A percentile compares a stretch with the other conserved stretches of the same genome.
Evolutionary conservation across 2,888 invertebrate species (phyloP).

Genomic region (Mesochorus sp.): DNA sequence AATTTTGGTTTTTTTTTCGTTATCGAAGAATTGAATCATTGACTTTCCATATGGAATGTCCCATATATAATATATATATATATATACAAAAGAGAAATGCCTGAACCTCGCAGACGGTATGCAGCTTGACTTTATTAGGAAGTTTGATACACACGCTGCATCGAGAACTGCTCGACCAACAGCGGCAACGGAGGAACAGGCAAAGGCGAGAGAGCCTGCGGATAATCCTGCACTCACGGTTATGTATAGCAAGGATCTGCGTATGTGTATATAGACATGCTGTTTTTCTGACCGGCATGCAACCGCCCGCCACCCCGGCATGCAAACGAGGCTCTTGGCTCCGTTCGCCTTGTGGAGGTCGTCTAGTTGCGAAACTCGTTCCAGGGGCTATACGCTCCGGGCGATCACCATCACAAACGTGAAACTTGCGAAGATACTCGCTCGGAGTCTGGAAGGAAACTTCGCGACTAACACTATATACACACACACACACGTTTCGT

Average conservation of each 20-base stretch:
- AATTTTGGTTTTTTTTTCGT: too few relatives aligned
- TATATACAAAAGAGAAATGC: constrained; percentile 36
- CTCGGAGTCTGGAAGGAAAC: constrained; percentile 22
- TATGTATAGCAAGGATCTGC: not conserved
- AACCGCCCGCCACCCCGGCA: constrained; percentile 48
- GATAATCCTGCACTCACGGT: constrained; percentile 41
- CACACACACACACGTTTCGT: too few relatives aligned
- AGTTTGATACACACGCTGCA: constrained; percentile 54
- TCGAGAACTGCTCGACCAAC: not conserved
- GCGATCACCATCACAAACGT: constrained; percentile 49
- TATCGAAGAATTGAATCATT: too few relatives aligned
- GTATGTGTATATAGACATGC: not conserved
- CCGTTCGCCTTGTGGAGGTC: constrained; percentile 73
- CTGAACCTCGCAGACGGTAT: not conserved
- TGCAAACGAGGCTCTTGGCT: constrained; percentile 68
- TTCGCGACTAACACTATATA: too few relatives aligned
- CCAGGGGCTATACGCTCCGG: constrained; percentile 61
- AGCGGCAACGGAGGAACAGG: constrained; percentile 4
- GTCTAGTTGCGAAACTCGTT: constrained; percentile 77
- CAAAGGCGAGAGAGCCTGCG: constrained; percentile 14
- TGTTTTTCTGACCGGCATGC: constrained; percentile 17
- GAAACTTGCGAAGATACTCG: constrained; percentile 33
- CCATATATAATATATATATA: not conserved
- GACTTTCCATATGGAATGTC: too few relatives aligned
- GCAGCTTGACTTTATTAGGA: constrained; percentile 71